A percentile compares a stretch with the other conserved stretches of the same genome.
These are phyloP conservation scores for Isotomurus palustris DNA, from an alignment of 2,888 invertebrate species.

Conservation along the genomic window DNA sequence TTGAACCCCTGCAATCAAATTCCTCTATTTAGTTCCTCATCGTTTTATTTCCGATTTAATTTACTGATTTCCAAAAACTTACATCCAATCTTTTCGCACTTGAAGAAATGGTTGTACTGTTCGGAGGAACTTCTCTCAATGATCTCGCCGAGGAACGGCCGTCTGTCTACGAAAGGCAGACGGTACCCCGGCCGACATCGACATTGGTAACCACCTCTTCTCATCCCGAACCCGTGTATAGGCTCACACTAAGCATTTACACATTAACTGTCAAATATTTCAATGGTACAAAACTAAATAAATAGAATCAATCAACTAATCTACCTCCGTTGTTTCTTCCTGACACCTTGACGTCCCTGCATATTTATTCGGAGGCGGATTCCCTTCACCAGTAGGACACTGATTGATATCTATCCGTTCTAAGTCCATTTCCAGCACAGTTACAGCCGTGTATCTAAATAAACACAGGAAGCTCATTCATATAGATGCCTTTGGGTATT, in stretches of 20 bases:
- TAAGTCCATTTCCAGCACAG: slow-evolving; percentile 92
- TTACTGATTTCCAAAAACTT: slow-evolving; percentile 1
- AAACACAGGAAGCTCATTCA: background rate
- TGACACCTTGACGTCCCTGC: slow-evolving; percentile 87
- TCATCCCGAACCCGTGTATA: slow-evolving; percentile 89
- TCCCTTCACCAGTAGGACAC: slow-evolving; percentile 82
- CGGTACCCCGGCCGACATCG: slow-evolving; percentile 84
- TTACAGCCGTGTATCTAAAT: slow-evolving; percentile 77
- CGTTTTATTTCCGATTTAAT: background rate
- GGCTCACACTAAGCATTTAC: slow-evolving; percentile 75
- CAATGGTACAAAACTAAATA: background rate
- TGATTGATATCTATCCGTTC: slow-evolving; percentile 96
- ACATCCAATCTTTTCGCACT: slow-evolving; percentile 89
- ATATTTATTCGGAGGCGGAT: slow-evolving; percentile 81
- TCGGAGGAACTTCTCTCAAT: slow-evolving; percentile 87
- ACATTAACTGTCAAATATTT: slow-evolving; percentile 2
- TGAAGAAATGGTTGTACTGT: slow-evolving; percentile 80
- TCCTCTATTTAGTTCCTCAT: background rate
- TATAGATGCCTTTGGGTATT: too few species aligned
- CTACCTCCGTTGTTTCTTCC: slow-evolving; percentile 77
- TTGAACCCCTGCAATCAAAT: slow-evolving; percentile 65
- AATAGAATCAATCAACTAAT: background rate
- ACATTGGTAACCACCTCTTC: slow-evolving; percentile 92
- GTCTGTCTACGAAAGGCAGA: slow-evolving; percentile 76
- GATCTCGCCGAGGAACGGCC: slow-evolving; percentile 89